Base-by-base conservation (phyloP, 2,113 vertebrate species). In the Neolamprologus tretocephalus region DNA sequence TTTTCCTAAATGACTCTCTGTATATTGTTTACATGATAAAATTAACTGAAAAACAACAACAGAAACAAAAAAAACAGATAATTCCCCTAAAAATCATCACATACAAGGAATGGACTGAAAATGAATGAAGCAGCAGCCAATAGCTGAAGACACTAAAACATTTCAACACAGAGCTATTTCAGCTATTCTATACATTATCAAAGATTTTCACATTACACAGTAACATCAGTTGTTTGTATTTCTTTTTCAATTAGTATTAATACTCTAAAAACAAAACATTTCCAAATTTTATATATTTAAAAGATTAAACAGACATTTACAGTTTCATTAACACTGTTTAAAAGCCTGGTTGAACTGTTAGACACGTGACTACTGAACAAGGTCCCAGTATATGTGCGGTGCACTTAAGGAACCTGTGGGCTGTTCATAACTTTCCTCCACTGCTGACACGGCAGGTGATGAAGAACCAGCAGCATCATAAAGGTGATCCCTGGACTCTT, bases 321-420 rank as follows among this genome's bases (percentile, higher is more conserved):
- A 78, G 16, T 78, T 78, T 61, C 9, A 42, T 79, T 57, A 42
- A 28, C 9, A 23, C 54, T 54, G 7, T 51, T 49, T 53, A 11
- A 82, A 47, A 7, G 4, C 8, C 21, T 33, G 19, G n/a, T 53
- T 17, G 58, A 19, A 47, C n/a, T 6, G 66, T 61, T 3, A 13
- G 40, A 51, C 82, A 19, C 1, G 9, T 89, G 82, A 89, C 31
- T 2, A 1, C 87, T 95, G 95, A 54, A 94, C 91, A 3, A 96
- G 90, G 84, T 96, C 95, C 94, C 94, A 96, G 45, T 53, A 85
- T 75, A 94, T 90, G 11, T 33, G 31, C 12, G 87, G 86, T 40
- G 26, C 66, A 21, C 55, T 54, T 16, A 68, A 37, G 31, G 21
- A 63, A 33, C 16, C n/a, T 33, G 16, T 58, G 61, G 13, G 4